Evolutionary conservation across 2,113 vertebrate species (phyloP).

Genomic region (Zapornia atra): DNA sequence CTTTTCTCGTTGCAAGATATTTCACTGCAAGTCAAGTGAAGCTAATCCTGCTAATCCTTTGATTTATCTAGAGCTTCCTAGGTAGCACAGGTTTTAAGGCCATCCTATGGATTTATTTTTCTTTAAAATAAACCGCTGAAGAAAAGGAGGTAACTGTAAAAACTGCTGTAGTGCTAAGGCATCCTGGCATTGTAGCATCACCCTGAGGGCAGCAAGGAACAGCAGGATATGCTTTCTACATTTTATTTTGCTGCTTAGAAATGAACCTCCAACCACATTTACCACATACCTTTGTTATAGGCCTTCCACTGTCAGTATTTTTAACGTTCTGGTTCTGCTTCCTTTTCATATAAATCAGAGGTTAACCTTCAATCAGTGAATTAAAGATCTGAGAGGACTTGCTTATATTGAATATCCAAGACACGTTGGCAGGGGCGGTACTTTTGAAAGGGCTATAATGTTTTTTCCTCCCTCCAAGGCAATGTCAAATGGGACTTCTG

Average conservation of each 20-base stretch:
- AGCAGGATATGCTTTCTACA: neutral
- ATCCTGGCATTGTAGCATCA: neutral
- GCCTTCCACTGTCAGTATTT: neutral
- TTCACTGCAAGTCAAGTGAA: neutral
- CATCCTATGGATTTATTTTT: neutral
- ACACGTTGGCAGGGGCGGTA: neutral
- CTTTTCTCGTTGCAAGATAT: neutral
- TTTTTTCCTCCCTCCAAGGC: neutral
- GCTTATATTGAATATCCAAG: neutral
- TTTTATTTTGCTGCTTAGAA: neutral
- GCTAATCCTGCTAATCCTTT: neutral
- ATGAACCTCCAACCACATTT: neutral
- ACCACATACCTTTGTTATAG: neutral
- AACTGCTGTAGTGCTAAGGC: neutral
- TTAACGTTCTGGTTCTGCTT: neutral
- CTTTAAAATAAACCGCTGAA: accelerated
- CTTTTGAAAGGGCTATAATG: neutral
- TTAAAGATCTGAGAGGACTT: neutral
- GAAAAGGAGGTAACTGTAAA: neutral
- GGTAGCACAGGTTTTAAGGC: neutral
- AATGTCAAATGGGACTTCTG: neutral
- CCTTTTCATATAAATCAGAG: neutral
- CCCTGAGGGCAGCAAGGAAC: neutral
- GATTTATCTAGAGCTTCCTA: neutral
- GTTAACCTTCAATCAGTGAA: neutral